Base-by-base conservation (phyloP, 2,113 vertebrate species). In the Anolis carolinensis region DNA sequence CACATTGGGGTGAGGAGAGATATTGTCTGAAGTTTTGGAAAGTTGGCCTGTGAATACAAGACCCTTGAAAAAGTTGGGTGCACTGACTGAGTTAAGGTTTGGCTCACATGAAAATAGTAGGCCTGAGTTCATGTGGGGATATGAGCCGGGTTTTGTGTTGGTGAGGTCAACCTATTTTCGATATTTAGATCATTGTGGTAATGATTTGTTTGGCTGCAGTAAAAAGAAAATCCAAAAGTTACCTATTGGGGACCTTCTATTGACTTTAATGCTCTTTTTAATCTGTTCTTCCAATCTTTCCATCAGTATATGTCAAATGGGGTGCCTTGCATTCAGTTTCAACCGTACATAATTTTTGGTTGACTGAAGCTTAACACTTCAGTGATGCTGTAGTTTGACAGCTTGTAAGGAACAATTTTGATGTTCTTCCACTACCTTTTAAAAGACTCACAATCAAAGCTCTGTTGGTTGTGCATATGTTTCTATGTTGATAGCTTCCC, bases 281-380 rank as follows among this genome's bases (percentile, higher is more conserved):
- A 91, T 75, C 27, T 81, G 87, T 44, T 90, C 48, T 67, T 55
- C 67, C 79, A 83, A 21, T 84, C 76, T 87, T 62, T 90, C 89
- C 23, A 77, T 85, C 84, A 91, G 81, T 39, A 9, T 68, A 75
- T 80, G 84, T 88, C 86, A 86, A 81, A 85, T 91, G 83, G 77
- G 52, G 14, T 81, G 62, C 80, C 90, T 88, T 93, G 91, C 92
- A 90, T 94, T 90, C 92, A 88, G 67, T 86, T 88, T 86, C 55
- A 0, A 67, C 59, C 88, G 79, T 67, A 20, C 36, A 74, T 75
- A 16, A 65, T 84, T 52, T 82, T 87, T 94, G 94, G 93, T 93
- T 95, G 87, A 85, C 87, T 36, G 63, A 95, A 96, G 94, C 96
- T 96, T 94, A 88, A 84, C 39, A 80, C 23, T 90, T 88, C 83